phyloP scores from a whole-genome alignment of 37 sponge, comb jelly and placozoan genomes.

The Halisarca cf. caerulea region DNA sequence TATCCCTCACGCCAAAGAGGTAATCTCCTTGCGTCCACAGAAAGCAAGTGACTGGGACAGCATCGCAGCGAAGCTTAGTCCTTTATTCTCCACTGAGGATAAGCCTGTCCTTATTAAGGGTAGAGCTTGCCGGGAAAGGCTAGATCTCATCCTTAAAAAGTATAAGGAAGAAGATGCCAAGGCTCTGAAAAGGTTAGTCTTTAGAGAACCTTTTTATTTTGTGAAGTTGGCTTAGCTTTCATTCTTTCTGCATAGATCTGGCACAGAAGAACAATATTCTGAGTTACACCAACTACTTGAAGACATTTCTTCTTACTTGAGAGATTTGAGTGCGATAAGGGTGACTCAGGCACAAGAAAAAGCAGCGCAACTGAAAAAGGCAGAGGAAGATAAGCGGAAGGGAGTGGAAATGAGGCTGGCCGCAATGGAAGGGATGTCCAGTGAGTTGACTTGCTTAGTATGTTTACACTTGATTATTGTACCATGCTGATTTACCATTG shows the following conservation, averaged over 20 bases:
- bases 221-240: not conserved
- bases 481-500: not conserved
- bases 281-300: not conserved
- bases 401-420: not conserved
- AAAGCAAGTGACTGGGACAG: not conserved
- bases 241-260: not conserved
- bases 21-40: not conserved
- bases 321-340: not conserved
- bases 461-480: not conserved
- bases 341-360: not conserved
- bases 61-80: not conserved
- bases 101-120: not conserved
- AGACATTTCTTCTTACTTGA: not conserved
- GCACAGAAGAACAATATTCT: not conserved
- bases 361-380: not conserved
- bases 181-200: conserved; percentile 2
- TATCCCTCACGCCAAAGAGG: too few species aligned
- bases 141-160: not conserved
- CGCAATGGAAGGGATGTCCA: not conserved
- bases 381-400: not conserved
- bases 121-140: not conserved
- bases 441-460: too few species aligned
- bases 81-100: not conserved
- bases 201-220: not conserved
- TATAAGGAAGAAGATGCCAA: not conserved